Conservation (phyloP, 2,888 invertebrate species). For the Pristionchus exspectatus region DNA sequence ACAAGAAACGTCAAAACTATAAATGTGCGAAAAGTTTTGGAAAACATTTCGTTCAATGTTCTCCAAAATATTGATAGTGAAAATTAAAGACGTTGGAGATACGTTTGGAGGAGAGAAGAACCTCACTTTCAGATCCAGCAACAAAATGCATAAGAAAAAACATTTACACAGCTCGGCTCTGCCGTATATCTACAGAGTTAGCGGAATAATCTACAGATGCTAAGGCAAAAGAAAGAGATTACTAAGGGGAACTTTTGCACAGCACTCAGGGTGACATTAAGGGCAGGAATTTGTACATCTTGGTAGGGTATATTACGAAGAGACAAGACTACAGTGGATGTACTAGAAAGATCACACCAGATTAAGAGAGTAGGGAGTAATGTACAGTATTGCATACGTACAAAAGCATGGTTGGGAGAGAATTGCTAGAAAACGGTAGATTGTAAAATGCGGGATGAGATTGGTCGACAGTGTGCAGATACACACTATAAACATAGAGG, state of each 20-base stretch:
- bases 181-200: slow-evolving; percentile 47
- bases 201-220: not conserved
- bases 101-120: not conserved
- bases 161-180: slow-evolving; percentile 52
- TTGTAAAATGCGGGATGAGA: slow-evolving; percentile 9
- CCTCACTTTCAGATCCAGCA: not conserved
- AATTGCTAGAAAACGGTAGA: not conserved
- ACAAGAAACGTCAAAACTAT: not conserved
- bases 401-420: not conserved
- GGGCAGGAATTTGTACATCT: slow-evolving; percentile 22
- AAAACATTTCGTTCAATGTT: not conserved
- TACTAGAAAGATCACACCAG: not conserved
- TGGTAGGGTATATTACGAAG: not conserved
- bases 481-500: not conserved
- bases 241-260: not conserved
- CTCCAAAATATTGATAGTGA: too few relatives aligned
- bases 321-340: not conserved
- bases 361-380: not conserved
- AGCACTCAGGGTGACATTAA: slow-evolving; percentile 19
- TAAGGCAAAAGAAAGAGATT: slow-evolving; percentile 24
- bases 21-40: not conserved
- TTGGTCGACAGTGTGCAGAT: not conserved
- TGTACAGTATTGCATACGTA: slow-evolving; percentile 41
- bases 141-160: not conserved
- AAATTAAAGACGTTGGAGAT: not conserved